phyloP scores from a whole-genome alignment of 2,113 vertebrate species.

The Siniperca chuatsi region DNA sequence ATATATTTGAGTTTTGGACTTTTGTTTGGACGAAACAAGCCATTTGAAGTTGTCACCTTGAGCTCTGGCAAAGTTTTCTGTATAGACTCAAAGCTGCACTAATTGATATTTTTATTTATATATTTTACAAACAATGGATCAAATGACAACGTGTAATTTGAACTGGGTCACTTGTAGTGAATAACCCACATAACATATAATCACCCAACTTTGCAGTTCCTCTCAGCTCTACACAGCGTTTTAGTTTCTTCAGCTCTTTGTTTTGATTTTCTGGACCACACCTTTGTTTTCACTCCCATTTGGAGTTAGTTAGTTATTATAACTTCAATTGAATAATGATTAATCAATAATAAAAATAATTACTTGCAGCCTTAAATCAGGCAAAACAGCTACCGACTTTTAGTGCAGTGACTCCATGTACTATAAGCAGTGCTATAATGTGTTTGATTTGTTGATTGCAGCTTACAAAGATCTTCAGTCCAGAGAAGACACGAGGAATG shows the following conservation, averaged over 20 bases:
- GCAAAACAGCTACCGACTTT: background rate
- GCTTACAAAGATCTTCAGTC: slow-evolving; percentile 95
- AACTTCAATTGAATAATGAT: background rate
- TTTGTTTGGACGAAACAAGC: background rate
- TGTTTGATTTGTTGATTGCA: slow-evolving; percentile 68
- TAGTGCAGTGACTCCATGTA: background rate
- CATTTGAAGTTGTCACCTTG: background rate
- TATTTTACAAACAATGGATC: background rate
- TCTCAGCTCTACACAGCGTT: no score
- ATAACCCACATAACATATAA: background rate
- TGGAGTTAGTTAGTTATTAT: no score
- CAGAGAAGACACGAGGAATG: slow-evolving; percentile 92
- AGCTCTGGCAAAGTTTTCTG: background rate
- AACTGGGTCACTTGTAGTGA: background rate
- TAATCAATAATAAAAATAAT: background rate
- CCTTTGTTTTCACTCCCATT: background rate
- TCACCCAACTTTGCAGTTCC: background rate
- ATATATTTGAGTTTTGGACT: background rate
- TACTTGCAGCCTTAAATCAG: background rate
- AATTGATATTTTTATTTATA: background rate
- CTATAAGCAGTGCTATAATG: background rate
- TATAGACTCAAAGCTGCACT: background rate
- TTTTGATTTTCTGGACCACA: no score
- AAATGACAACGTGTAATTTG: background rate
- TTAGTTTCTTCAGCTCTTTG: no score